Conservation (phyloP, 2,888 invertebrate species). For the Seladonia tumulorum region DNA sequence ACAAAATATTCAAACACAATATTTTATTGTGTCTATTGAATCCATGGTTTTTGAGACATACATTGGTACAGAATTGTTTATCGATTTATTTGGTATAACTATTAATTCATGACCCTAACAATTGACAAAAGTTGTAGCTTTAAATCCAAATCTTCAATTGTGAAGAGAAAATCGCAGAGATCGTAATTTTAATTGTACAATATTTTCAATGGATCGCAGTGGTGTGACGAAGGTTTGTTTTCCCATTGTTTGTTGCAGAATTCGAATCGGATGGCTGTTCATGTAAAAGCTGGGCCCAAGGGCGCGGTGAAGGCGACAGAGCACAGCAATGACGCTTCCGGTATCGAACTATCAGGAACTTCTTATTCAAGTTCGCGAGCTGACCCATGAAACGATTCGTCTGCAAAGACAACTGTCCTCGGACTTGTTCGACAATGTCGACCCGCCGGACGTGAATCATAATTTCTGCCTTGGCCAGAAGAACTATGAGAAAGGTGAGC, state of each 20-base stretch:
- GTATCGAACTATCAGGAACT: constrained; percentile 88
- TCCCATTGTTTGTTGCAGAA: constrained; percentile 51
- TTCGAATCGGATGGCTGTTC: constrained; percentile 73
- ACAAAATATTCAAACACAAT: no score
- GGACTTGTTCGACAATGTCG: constrained; percentile 78
- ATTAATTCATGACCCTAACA: no score
- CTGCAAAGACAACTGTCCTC: constrained; percentile 85
- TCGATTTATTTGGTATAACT: no score
- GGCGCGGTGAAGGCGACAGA: constrained; percentile 65
- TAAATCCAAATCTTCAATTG: background rate
- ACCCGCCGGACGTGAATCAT: constrained; percentile 80
- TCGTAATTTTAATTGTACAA: background rate
- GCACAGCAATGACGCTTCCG: constrained; percentile 86
- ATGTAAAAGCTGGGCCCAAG: constrained; percentile 61
- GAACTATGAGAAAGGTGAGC: constrained; percentile 75
- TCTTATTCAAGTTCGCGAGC: constrained; percentile 86
- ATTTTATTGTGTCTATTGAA: no score
- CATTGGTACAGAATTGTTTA: no score
- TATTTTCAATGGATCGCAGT: background rate
- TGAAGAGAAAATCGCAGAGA: background rate
- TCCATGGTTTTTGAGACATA: no score
- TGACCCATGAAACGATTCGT: constrained; percentile 86
- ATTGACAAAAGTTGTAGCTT: no score
- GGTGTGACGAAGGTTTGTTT: background rate
- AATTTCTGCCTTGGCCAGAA: constrained; percentile 76